These are phyloP conservation scores for Willisornis vidua DNA, from an alignment of 2,113 vertebrate species.

Conservation along the genomic window DNA sequence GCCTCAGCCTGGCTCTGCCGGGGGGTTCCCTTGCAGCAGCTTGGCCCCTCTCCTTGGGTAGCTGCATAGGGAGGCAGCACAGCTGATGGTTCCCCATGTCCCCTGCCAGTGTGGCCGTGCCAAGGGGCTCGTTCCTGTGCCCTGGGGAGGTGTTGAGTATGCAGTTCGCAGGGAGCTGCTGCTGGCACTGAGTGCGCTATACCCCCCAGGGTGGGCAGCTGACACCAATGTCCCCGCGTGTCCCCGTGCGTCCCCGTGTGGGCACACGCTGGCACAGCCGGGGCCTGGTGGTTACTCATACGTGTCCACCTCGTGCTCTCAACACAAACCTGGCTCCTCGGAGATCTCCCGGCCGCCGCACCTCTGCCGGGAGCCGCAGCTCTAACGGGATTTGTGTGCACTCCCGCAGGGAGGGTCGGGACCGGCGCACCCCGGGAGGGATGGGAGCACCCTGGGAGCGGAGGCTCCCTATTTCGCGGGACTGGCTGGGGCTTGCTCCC, in stretches of 20 bases:
- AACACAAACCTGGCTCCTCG: background rate
- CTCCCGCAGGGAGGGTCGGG: background rate
- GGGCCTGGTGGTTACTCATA: background rate
- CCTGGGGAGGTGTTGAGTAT: background rate
- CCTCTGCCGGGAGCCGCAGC: background rate
- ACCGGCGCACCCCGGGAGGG: background rate
- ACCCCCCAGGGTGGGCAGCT: background rate
- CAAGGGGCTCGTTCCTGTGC: fast-evolving
- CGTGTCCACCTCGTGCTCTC: background rate
- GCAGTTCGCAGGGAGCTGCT: background rate
- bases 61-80: background rate
- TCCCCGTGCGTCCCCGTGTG: background rate
- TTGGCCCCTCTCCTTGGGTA: background rate
- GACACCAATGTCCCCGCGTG: background rate
- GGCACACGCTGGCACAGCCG: background rate
- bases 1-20: background rate
- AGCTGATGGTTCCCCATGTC: fast-evolving
- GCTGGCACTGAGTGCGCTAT: background rate
- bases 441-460: background rate
- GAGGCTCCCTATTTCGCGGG: background rate
- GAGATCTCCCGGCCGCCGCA: background rate
- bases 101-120: fast-evolving
- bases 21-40: fast-evolving
- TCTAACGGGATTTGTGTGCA: background rate
- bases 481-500: background rate